Evolutionary conservation across 2,888 invertebrate species (phyloP).

Genomic region (Chouioia cunea): DNA sequence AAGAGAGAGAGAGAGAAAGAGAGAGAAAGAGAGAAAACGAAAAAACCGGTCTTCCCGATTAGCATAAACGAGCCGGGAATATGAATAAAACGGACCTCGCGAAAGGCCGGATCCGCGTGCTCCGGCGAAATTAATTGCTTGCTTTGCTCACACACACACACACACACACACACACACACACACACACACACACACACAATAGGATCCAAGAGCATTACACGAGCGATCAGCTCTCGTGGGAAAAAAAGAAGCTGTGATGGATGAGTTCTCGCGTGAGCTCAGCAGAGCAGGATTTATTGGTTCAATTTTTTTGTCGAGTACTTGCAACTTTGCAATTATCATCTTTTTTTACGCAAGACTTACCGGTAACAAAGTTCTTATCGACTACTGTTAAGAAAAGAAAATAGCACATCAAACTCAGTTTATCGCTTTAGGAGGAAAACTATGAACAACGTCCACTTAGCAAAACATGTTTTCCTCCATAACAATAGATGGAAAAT

Average conservation of each 20-base stretch:
- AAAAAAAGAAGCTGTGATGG: too few species aligned
- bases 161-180: too few species aligned
- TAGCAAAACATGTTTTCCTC: conserved; percentile 13
- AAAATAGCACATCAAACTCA: neutral
- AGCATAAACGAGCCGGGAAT: conserved; percentile 43
- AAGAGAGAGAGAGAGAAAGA: neutral
- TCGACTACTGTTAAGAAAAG: neutral
- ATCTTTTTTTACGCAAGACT: neutral
- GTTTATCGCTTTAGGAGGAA: neutral
- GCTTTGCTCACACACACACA: too few species aligned
- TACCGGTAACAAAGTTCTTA: neutral
- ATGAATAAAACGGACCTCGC: conserved; percentile 40
- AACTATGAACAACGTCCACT: neutral
- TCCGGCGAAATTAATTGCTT: too few species aligned
- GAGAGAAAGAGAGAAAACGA: conserved; percentile 6
- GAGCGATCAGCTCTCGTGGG: too few species aligned
- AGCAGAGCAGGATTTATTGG: too few species aligned
- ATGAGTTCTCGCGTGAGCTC: too few species aligned
- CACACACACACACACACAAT: too few species aligned
- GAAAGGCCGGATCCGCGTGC: conserved; percentile 1
- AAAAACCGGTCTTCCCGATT: conserved; percentile 35
- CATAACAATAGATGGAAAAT: conserved; percentile 23
- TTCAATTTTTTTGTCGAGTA: too few species aligned
- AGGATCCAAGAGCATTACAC: too few species aligned
- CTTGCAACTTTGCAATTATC: too few species aligned